These are phyloP conservation scores for Rapana venosa DNA, from an alignment of 2,888 invertebrate genomes.

Conservation along the genomic window DNA sequence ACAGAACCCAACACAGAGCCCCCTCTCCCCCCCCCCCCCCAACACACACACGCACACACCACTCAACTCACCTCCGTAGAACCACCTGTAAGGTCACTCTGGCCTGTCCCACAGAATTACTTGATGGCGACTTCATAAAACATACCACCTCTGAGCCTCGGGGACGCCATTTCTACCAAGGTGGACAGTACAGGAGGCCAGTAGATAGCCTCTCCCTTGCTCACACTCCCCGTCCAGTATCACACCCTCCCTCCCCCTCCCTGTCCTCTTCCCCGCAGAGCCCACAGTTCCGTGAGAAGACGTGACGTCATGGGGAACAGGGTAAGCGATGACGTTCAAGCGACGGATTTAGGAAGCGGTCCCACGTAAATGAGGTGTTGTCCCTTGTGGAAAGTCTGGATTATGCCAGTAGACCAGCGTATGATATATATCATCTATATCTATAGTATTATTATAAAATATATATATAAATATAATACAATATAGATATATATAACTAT, in stretches of 20 bases:
- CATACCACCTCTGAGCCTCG: not conserved
- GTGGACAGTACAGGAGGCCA: not conserved
- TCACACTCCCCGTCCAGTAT: not conserved
- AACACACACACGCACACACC: too few relatives aligned
- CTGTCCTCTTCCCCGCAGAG: not conserved
- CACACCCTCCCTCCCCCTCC: not conserved
- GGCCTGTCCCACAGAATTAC: not conserved
- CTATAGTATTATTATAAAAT: too few relatives aligned
- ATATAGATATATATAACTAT: too few relatives aligned
- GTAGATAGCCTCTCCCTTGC: not conserved
- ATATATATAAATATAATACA: too few relatives aligned
- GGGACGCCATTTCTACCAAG: not conserved
- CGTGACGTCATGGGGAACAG: not conserved
- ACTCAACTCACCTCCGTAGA: not conserved
- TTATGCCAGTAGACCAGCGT: not conserved
- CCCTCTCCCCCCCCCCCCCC: too few relatives aligned
- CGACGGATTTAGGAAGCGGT: not conserved
- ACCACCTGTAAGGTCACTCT: not conserved
- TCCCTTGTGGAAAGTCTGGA: not conserved
- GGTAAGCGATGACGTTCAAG: conserved; percentile 2
- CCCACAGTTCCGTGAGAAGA: not conserved
- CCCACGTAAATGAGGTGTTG: not conserved
- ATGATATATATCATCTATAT: too few relatives aligned
- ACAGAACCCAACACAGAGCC: too few relatives aligned
- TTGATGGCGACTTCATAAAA: not conserved